Conservation (phyloP, 2,888 invertebrate genomes). For the Andrena marginata region DNA sequence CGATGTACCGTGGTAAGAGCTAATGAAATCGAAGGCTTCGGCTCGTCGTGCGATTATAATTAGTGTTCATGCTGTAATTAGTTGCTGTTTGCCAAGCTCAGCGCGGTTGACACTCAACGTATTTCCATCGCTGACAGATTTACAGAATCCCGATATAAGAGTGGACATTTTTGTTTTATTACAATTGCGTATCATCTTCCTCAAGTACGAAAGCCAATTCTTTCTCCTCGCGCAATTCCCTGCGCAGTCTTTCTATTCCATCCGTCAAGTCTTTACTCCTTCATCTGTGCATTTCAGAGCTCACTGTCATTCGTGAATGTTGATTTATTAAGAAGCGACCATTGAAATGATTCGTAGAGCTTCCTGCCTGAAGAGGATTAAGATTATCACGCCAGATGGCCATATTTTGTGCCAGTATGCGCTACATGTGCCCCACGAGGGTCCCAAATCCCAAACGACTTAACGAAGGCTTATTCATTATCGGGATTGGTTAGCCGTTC, state of each 20-base stretch:
- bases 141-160: neutral
- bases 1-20: conserved; percentile 9
- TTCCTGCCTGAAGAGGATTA: conserved; percentile 11
- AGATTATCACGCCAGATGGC: conserved; percentile 42
- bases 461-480: conserved; percentile 25
- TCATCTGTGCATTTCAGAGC: neutral
- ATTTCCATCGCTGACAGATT: neutral
- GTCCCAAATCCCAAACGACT: conserved; percentile 18
- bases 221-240: no score
- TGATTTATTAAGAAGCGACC: neutral
- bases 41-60: conserved; percentile 5
- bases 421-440: neutral
- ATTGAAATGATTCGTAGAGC: neutral
- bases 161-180: neutral
- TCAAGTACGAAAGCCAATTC: no score
- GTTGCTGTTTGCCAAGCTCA: neutral
- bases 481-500: conserved; percentile 20
- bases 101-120: neutral
- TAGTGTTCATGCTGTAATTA: neutral
- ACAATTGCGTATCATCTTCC: neutral
- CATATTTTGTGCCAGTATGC: conserved; percentile 10
- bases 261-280: neutral
- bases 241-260: neutral
- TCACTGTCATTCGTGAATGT: neutral
- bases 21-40: conserved; percentile 10